Evolutionary conservation across 2,888 invertebrate species (phyloP), one percentile per base, ranked within the genome.

Genomic region (Nomada flava): DNA sequence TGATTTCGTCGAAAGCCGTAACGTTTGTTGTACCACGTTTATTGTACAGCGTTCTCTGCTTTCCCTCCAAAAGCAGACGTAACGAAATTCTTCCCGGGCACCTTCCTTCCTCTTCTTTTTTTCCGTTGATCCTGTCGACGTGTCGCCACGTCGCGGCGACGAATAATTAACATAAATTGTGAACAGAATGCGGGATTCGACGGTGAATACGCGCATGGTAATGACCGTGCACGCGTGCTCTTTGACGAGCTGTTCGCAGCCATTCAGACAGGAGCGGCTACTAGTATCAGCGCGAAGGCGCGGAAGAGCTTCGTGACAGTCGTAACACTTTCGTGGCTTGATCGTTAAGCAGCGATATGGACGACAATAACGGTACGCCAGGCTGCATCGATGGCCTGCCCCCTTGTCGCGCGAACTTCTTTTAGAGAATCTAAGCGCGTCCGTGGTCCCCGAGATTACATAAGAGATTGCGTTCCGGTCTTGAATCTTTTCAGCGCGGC

Each of bases 271-370:
- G 67, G 36, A 52, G 42, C 13, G 26, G 57, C 71, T 50, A 50
- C 50, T 47, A 23, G 59, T 59, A 20, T 74, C 23, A 53, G 42
- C 52, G 76, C 18, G 52, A 53, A 81, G 60, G 75, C n/a, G 71
- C 53, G 75, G 55, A 73, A 59, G 82, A 70, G 50, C 62, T 68
- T 68, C 68, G 65, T 82, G 84, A 86, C 84, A 84, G 88, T 79
- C 83, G 88, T 88, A 86, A 88, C 89, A 88, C 88, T 89, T 88
- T 89, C 86, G 74, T 74, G 87, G 69, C 42, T 55, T 76, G 89
- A 89, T 89, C 80, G 84, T 83, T 73, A 76, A 88, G 70, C 76
- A 55, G 68, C 75, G 88, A 88, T 88, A 88, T 84, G 84, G 84
- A 87, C 79, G 79, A 82, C 59, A 62, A 55, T 88, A 88, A 88